A percentile compares a stretch with the other conserved stretches of the same genome.
These are phyloP conservation scores for Illadopsis cleaveri DNA, from an alignment of 2,113 vertebrate genomes.

Conservation along the genomic window DNA sequence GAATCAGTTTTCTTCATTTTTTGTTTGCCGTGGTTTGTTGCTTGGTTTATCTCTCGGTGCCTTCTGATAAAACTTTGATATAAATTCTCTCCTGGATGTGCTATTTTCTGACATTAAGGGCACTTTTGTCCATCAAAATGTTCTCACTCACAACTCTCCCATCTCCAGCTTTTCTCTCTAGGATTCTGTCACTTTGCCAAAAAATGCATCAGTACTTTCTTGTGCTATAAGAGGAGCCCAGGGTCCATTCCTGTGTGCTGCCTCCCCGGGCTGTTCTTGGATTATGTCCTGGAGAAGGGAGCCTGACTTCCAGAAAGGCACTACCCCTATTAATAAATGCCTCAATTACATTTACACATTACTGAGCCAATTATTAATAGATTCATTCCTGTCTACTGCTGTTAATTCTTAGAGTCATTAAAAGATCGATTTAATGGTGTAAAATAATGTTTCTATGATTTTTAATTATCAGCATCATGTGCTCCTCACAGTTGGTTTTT, in stretches of 20 bases:
- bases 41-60: not conserved
- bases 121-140: not conserved
- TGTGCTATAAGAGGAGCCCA: not conserved
- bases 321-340: not conserved
- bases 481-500: not conserved
- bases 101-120: not conserved
- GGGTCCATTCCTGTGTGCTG: not conserved
- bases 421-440: rapidly evolving
- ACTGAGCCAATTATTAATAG: not conserved
- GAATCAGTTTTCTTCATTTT: not conserved
- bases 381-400: not conserved
- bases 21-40: not conserved
- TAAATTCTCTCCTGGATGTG: not conserved
- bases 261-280: not conserved
- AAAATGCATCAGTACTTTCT: not conserved
- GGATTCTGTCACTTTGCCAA: constrained; percentile 23
- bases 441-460: not conserved
- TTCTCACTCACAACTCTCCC: not conserved
- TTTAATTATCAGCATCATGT: not conserved
- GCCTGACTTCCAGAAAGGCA: not conserved
- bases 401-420: not conserved
- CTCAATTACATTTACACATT: not conserved
- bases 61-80: not conserved
- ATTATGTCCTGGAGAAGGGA: not conserved
- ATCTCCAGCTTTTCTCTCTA: not conserved